A percentile compares a stretch with the other conserved stretches of the same genome.
Conservation (phyloP, 2,113 vertebrate genomes). For the Embiotoca jacksoni region DNA sequence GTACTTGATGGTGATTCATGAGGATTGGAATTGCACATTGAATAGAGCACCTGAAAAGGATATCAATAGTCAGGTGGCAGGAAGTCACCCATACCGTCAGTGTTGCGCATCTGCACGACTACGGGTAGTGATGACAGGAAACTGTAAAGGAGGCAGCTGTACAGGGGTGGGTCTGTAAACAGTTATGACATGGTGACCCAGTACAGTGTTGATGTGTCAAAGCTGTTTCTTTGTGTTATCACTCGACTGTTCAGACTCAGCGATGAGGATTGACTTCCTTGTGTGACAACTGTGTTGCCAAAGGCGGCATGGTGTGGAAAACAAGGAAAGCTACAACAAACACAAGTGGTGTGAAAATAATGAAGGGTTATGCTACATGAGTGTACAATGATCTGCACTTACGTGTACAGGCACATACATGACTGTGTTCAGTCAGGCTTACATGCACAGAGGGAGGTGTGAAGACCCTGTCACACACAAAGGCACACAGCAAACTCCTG, state of each 20-base stretch:
- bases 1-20: slow-evolving; percentile 5
- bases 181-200: slow-evolving; percentile 63
- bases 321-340: slow-evolving; percentile 33
- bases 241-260: slow-evolving; percentile 41
- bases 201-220: slow-evolving; percentile 68
- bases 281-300: slow-evolving; percentile 59
- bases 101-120: not conserved
- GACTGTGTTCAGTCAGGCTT: slow-evolving; percentile 25
- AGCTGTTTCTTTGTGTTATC: slow-evolving; percentile 66
- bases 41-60: slow-evolving; percentile 25
- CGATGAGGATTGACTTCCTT: slow-evolving; percentile 64
- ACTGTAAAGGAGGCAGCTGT: slow-evolving; percentile 67
- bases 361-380: slow-evolving; percentile 30
- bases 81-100: slow-evolving; percentile 34
- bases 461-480: slow-evolving; percentile 13
- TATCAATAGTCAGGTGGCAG: slow-evolving; percentile 37
- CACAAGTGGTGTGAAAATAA: slow-evolving; percentile 53
- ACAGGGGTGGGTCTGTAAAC: slow-evolving; percentile 63
- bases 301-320: slow-evolving; percentile 32
- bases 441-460: slow-evolving; percentile 14
- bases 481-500: not conserved
- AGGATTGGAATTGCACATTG: slow-evolving; percentile 20
- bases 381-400: slow-evolving; percentile 16
- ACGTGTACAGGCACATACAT: slow-evolving; percentile 42
- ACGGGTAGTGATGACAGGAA: slow-evolving; percentile 58